Evolutionary conservation across 1,140 invertebrate genomes (phyloP).

Genomic region (Dendrolimus punctatus): DNA sequence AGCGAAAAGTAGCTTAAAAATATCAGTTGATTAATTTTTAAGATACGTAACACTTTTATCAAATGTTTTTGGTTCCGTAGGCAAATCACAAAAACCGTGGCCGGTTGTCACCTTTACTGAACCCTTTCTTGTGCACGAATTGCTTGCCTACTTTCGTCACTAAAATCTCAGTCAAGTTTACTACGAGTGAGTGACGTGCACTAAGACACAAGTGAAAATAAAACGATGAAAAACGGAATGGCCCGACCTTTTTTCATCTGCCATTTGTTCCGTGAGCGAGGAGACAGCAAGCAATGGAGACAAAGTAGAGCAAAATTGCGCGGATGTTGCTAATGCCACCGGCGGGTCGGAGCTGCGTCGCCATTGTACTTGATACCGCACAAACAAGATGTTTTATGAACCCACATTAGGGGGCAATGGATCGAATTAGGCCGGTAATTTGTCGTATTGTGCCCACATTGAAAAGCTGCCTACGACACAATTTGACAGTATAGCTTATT

Average conservation of each 20-base stretch:
- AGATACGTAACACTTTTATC: too few relatives aligned
- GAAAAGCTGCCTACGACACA: conserved; percentile 11
- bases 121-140: too few relatives aligned
- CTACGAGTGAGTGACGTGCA: too few relatives aligned
- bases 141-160: too few relatives aligned
- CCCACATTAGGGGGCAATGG: conserved; percentile 46
- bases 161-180: too few relatives aligned
- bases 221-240: conserved; percentile 35
- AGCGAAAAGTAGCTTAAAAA: too few relatives aligned
- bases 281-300: conserved; percentile 41
- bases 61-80: too few relatives aligned
- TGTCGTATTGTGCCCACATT: conserved; percentile 31
- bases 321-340: conserved; percentile 25
- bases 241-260: conserved; percentile 25
- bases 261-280: conserved; percentile 31
- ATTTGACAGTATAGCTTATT: conserved; percentile 1
- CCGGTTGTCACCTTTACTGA: too few relatives aligned
- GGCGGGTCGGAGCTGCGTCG: conserved; percentile 18
- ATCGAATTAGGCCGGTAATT: conserved; percentile 48
- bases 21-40: too few relatives aligned
- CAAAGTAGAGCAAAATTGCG: conserved; percentile 47
- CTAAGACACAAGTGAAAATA: conserved; percentile 11
- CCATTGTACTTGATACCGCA: conserved; percentile 43
- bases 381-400: conserved; percentile 60
- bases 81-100: too few relatives aligned